A percentile compares a stretch with the other conserved stretches of the same genome.
phyloP scores from a whole-genome alignment of 2,888 invertebrate genomes.

The Thereva nobilitata region DNA sequence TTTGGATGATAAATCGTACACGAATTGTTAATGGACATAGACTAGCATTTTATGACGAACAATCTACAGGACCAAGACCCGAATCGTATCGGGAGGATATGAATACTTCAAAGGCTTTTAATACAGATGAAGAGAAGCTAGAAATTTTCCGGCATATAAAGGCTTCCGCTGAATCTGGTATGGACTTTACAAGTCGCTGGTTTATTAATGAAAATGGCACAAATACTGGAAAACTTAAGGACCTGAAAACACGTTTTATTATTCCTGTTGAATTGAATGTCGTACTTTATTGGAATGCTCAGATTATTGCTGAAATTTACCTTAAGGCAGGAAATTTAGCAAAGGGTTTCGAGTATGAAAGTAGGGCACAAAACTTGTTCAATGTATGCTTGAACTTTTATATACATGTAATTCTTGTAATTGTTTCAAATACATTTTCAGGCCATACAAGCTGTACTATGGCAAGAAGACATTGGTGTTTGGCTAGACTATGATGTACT shows the following conservation, averaged over 20 bases:
- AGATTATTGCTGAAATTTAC: constrained; percentile 72
- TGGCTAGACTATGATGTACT: constrained; percentile 87
- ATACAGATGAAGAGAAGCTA: constrained; percentile 63
- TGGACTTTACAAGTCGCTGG: constrained; percentile 96
- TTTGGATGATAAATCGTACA: constrained; percentile 79
- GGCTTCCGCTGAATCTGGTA: constrained; percentile 91
- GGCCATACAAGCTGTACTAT: constrained; percentile 67
- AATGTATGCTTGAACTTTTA: too few species aligned
- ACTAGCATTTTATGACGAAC: constrained; percentile 74
- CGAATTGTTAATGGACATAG: constrained; percentile 67
- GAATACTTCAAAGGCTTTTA: constrained; percentile 63
- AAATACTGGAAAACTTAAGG: constrained; percentile 70
- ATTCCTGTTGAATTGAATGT: constrained; percentile 92
- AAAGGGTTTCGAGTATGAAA: constrained; percentile 66
- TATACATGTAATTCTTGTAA: constrained; percentile 2
- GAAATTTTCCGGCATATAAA: constrained; percentile 81
- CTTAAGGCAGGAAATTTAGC: constrained; percentile 62
- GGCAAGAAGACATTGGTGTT: constrained; percentile 82
- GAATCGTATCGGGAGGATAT: constrained; percentile 86
- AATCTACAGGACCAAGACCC: constrained; percentile 80
- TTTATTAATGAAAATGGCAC: constrained; percentile 70
- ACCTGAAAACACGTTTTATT: constrained; percentile 78
- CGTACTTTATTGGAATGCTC: constrained; percentile 82
- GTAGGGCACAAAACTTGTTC: constrained; percentile 66
- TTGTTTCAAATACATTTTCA: constrained; percentile 47